phyloP scores from a whole-genome alignment of 2,888 invertebrate species.

The Trisateles emortualis region DNA sequence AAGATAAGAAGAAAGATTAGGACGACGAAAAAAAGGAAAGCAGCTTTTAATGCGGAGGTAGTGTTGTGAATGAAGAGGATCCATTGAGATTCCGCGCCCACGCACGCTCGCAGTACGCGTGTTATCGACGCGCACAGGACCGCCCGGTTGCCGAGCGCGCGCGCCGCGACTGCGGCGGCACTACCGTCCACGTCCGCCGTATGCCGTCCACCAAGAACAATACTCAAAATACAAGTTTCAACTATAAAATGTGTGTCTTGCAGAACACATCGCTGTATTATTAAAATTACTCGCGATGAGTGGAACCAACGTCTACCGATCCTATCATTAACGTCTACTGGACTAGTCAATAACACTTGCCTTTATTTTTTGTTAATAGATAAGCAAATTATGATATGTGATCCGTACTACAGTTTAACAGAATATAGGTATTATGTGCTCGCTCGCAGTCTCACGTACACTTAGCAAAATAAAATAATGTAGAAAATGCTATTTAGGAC shows the following conservation, averaged over 20 bases:
- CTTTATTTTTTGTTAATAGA: no score
- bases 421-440: no score
- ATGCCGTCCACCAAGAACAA: constrained; percentile 56
- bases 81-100: constrained; percentile 84
- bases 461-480: constrained; percentile 67
- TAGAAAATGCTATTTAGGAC: constrained; percentile 74
- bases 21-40: constrained; percentile 80
- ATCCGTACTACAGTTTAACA: no score
- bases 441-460: no score
- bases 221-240: constrained; percentile 63
- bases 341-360: no score
- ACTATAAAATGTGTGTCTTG: constrained; percentile 62
- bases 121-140: constrained; percentile 59
- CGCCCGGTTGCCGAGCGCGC: constrained; percentile 56
- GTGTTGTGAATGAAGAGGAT: constrained; percentile 85
- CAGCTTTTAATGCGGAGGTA: constrained; percentile 82
- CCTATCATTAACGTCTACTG: no score
- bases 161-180: constrained; percentile 47
- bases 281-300: constrained; percentile 65
- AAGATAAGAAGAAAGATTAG: constrained; percentile 85
- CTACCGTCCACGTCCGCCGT: constrained; percentile 43
- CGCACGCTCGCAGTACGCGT: constrained; percentile 65
- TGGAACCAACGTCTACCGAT: no score
- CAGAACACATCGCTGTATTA: constrained; percentile 63
- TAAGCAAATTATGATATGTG: no score